Conservation (phyloP, 1,140 invertebrate species). For the Nasonia longicornis region DNA sequence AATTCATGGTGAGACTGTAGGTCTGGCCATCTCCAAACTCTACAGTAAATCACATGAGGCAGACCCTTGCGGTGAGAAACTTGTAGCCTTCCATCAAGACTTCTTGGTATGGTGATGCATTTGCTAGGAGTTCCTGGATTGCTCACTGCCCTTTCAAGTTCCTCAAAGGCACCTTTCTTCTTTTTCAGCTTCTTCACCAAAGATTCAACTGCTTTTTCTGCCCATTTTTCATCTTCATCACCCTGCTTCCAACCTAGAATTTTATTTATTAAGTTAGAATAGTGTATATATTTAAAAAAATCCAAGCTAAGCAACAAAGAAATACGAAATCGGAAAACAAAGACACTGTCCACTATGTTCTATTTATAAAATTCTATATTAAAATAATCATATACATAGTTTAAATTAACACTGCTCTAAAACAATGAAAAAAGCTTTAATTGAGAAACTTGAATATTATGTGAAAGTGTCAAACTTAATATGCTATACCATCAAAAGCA, state of each 20-base stretch:
- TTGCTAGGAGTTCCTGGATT: slow-evolving; percentile 94
- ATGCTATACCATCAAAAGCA: neutral
- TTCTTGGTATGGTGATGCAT: slow-evolving; percentile 98
- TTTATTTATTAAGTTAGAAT: neutral
- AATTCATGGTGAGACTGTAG: slow-evolving; percentile 97
- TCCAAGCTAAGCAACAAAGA: neutral
- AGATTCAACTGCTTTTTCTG: slow-evolving; percentile 98
- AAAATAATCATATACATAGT: neutral
- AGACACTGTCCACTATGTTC: neutral
- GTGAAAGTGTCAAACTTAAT: neutral
- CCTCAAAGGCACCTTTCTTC: slow-evolving; percentile 94
- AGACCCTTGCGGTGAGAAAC: slow-evolving; percentile 96
- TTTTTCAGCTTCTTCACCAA: slow-evolving; percentile 99
- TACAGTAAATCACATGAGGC: slow-evolving; percentile 98
- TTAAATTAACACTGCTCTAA: neutral
- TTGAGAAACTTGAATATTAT: neutral
- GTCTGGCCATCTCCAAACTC: slow-evolving; percentile 99
- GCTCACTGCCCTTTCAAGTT: slow-evolving; percentile 92
- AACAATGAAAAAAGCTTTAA: neutral
- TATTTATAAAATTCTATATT: slow-evolving; percentile 5
- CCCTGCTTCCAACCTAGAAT: slow-evolving; percentile 95
- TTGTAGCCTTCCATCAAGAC: slow-evolving; percentile 93
- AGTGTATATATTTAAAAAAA: no score
- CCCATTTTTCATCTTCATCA: slow-evolving; percentile 99
- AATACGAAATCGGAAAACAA: neutral